A percentile compares a stretch with the other conserved stretches of the same genome.
Conservation (phyloP, 2,113 vertebrate species). For the Geothlypis trichas region DNA sequence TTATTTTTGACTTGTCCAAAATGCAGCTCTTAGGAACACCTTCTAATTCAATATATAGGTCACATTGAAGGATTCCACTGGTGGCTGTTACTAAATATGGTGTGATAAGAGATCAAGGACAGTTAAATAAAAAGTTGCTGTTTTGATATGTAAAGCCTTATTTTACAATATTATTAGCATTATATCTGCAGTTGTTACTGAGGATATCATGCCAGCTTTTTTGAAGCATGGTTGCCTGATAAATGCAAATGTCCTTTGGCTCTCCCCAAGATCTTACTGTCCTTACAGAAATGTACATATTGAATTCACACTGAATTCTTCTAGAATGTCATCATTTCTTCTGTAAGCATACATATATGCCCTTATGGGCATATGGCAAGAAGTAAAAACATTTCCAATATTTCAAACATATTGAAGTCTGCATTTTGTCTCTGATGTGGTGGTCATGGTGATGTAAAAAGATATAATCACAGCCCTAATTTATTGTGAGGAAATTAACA, state of each 20-base stretch:
- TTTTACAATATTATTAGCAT: conserved; percentile 11
- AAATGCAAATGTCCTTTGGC: neutral
- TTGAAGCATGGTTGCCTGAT: neutral
- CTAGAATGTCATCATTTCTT: neutral
- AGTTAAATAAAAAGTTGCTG: neutral
- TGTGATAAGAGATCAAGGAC: conserved; percentile 1
- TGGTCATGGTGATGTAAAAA: neutral
- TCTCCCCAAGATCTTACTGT: neutral
- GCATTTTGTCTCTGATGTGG: neutral
- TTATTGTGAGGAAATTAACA: neutral
- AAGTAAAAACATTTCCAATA: neutral
- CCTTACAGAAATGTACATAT: neutral
- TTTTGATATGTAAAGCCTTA: conserved; percentile 14
- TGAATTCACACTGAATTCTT: neutral
- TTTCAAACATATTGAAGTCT: neutral
- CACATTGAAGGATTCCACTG: neutral
- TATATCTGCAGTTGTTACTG: conserved; percentile 14
- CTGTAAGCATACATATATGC: neutral
- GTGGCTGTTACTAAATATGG: conserved; percentile 5
- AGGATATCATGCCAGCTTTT: neutral
- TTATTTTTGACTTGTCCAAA: neutral
- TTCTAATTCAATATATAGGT: conserved; percentile 9
- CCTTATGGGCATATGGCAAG: neutral
- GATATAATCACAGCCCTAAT: neutral
- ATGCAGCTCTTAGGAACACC: neutral